A percentile compares a stretch with the other conserved stretches of the same genome.
These are phyloP conservation scores for Collichthys lucidus DNA, from an alignment of 2,113 vertebrate species.

Conservation along the genomic window DNA sequence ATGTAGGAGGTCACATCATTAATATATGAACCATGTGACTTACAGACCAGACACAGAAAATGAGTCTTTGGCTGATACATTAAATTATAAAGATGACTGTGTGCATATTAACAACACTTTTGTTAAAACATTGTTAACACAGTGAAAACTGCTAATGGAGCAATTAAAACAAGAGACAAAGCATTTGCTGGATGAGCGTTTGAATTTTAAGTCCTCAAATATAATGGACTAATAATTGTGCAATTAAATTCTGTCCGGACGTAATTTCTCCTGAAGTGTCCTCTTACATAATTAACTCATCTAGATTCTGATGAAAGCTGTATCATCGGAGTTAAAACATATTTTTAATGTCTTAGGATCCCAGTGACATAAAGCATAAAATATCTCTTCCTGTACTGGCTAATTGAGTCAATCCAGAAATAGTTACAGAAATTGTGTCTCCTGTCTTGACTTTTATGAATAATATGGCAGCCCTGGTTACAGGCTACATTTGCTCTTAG, in stretches of 20 bases:
- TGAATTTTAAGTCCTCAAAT: neutral
- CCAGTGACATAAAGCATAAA: neutral
- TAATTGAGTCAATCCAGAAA: conserved; percentile 7
- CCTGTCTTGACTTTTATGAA: neutral
- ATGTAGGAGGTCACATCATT: conserved; percentile 65
- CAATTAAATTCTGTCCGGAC: conserved; percentile 2
- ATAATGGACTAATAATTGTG: neutral
- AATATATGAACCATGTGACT: conserved; percentile 64
- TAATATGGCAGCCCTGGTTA: neutral
- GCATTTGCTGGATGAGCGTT: neutral
- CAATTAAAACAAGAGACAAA: neutral
- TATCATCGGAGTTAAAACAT: neutral
- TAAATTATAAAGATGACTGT: conserved; percentile 24
- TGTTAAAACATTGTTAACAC: neutral
- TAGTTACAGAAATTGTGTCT: neutral
- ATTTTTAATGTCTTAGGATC: neutral
- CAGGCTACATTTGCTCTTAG: conserved; percentile 21
- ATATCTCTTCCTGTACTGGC: neutral
- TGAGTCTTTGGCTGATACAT: conserved; percentile 12
- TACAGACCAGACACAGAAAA: conserved; percentile 35
- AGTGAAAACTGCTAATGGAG: conserved; percentile 1
- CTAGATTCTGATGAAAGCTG: neutral
- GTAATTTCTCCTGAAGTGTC: neutral
- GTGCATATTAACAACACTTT: neutral
- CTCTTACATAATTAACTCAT: neutral